Conservation (phyloP, 2,797 vertebrate species). For the Pteropus rufus region DNA sequence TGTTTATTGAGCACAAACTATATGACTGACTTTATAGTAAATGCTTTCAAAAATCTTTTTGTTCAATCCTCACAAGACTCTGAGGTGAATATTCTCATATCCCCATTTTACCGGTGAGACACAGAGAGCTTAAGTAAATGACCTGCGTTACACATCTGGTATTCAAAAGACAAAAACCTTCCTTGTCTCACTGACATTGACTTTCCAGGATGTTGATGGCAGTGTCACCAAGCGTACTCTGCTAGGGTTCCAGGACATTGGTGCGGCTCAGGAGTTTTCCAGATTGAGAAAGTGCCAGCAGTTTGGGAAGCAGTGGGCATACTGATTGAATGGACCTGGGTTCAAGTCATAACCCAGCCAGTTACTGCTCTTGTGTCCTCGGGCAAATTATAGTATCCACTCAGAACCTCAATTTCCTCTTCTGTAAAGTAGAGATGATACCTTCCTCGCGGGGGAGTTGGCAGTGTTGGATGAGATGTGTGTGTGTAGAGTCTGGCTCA, state of each 20-base stretch:
- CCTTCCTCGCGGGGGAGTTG: background rate
- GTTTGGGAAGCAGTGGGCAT: background rate
- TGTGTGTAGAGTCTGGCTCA: background rate
- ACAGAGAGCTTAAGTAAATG: background rate
- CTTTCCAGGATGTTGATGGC: background rate
- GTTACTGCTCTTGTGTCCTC: background rate
- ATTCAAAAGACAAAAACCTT: background rate
- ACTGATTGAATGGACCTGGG: background rate
- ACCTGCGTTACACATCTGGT: too few relatives aligned
- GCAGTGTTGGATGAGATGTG: background rate
- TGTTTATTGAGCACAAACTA: background rate
- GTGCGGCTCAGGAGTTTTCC: too few relatives aligned
- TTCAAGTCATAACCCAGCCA: background rate
- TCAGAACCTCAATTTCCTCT: background rate
- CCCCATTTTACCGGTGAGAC: background rate
- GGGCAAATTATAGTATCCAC: background rate
- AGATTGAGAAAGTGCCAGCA: background rate
- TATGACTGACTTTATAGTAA: background rate
- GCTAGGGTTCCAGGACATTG: accelerated
- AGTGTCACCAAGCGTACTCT: accelerated
- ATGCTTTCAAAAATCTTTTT: background rate
- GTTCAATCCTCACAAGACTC: background rate
- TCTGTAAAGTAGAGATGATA: background rate
- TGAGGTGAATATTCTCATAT: background rate
- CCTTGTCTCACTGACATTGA: background rate